phyloP scores from a whole-genome alignment of 2,888 invertebrate genomes.

The Syrista parreyssii region DNA sequence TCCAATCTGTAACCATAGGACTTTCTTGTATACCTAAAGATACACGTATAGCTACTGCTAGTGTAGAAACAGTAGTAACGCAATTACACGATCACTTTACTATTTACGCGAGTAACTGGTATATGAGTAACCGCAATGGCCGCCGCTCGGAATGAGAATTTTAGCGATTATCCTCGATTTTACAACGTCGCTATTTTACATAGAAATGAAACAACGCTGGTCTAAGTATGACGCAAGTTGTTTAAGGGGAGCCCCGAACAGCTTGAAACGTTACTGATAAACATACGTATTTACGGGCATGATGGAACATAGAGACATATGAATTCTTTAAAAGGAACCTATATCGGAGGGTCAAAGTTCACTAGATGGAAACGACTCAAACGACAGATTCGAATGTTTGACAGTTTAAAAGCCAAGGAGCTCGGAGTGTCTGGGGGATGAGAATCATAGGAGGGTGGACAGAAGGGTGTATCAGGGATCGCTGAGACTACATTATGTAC shows the following conservation, averaged over 20 bases:
- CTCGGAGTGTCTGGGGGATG: slow-evolving; percentile 32
- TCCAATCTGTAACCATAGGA: background rate
- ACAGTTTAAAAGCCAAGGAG: slow-evolving; percentile 65
- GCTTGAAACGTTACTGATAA: background rate
- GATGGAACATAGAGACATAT: slow-evolving; percentile 56
- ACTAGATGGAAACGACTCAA: slow-evolving; percentile 53
- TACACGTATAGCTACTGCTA: background rate
- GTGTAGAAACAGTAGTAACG: background rate
- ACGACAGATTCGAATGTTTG: slow-evolving; percentile 58
- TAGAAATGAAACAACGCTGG: background rate
- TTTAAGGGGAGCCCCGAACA: background rate
- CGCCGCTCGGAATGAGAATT: background rate
- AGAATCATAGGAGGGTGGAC: slow-evolving; percentile 5
- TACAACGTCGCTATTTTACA: background rate
- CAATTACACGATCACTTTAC: background rate
- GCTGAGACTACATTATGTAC: slow-evolving; percentile 64
- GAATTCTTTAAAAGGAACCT: slow-evolving; percentile 59
- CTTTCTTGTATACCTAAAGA: background rate
- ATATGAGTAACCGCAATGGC: background rate
- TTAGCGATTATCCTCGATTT: background rate
- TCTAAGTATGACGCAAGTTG: background rate
- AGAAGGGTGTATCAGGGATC: slow-evolving; percentile 22
- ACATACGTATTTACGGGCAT: slow-evolving; percentile 46
- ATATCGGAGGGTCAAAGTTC: slow-evolving; percentile 13
- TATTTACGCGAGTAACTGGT: background rate